A percentile compares a stretch with the other conserved stretches of the same genome.
Evolutionary conservation across 2,113 vertebrate genomes (phyloP).

Genomic region (Nipponia nippon): DNA sequence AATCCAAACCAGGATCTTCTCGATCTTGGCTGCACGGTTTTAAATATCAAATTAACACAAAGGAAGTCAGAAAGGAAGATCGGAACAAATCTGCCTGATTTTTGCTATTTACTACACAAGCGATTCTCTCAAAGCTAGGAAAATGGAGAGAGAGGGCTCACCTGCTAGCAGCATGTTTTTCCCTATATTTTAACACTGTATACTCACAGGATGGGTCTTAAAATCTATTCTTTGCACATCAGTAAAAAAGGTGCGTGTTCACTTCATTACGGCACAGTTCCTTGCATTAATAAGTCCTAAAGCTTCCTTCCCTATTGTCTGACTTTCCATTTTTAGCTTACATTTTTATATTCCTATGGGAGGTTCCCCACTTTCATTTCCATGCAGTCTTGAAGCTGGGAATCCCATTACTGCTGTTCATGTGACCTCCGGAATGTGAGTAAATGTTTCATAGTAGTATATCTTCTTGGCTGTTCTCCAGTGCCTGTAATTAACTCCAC

Average conservation of each 20-base stretch:
- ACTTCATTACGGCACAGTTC: background rate
- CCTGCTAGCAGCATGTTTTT: background rate
- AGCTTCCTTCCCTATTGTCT: background rate
- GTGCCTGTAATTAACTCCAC: conserved; percentile 7
- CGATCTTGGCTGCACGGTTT: background rate
- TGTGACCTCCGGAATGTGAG: background rate
- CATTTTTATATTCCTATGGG: background rate
- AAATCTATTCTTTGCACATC: background rate
- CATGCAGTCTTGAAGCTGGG: background rate
- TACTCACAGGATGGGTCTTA: background rate
- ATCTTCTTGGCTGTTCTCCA: conserved; percentile 21
- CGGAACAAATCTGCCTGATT: rapidly evolving
- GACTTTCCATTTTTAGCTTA: background rate
- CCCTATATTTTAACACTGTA: background rate
- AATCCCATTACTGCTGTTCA: conserved; percentile 25
- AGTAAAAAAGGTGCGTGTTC: background rate
- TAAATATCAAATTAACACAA: background rate
- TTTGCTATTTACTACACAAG: background rate
- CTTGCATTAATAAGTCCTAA: background rate
- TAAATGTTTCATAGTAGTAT: background rate
- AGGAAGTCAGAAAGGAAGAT: background rate
- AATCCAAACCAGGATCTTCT: background rate
- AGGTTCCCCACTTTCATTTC: background rate
- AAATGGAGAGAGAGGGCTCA: background rate
- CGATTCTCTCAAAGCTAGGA: background rate